phyloP scores from a whole-genome alignment of 2,797 vertebrate genomes.

The Cuniculus paca region DNA sequence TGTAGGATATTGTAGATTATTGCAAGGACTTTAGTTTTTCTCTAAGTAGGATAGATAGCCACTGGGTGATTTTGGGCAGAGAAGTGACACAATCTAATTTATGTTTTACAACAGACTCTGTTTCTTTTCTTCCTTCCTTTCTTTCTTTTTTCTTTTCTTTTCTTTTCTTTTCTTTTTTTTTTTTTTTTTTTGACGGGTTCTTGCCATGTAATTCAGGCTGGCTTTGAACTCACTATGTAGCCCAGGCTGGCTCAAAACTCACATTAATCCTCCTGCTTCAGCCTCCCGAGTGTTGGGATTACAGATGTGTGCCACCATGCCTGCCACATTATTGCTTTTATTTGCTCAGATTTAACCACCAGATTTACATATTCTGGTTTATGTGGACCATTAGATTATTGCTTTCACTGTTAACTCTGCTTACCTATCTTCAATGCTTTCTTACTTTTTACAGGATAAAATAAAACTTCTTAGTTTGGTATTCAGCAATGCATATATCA shows the following conservation, averaged over 20 bases:
- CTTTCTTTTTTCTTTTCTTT: no score
- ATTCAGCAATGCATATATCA: not conserved
- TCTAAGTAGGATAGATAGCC: not conserved
- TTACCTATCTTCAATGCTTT: not conserved
- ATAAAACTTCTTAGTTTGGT: not conserved
- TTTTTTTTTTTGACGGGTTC: not conserved
- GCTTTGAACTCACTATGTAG: not conserved
- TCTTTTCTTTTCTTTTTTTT: not conserved
- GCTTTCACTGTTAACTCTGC: constrained; percentile 3
- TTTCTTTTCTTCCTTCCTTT: not conserved
- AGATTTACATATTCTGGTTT: not conserved
- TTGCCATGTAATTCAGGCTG: not conserved
- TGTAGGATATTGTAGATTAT: not conserved
- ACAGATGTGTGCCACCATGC: not conserved
- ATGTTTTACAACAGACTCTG: constrained; percentile 19
- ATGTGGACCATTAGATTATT: not conserved
- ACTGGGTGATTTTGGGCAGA: constrained; percentile 19
- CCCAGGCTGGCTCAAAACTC: not conserved
- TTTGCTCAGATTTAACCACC: constrained; percentile 21
- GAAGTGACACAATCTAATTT: constrained; percentile 16
- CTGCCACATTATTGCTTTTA: constrained; percentile 15
- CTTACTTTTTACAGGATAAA: constrained; percentile 34
- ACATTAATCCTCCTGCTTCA: not conserved
- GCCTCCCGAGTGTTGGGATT: not conserved
- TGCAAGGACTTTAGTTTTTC: constrained; percentile 19